Conservation (phyloP, 2,113 vertebrate genomes). For the Vanacampus margaritifer region DNA sequence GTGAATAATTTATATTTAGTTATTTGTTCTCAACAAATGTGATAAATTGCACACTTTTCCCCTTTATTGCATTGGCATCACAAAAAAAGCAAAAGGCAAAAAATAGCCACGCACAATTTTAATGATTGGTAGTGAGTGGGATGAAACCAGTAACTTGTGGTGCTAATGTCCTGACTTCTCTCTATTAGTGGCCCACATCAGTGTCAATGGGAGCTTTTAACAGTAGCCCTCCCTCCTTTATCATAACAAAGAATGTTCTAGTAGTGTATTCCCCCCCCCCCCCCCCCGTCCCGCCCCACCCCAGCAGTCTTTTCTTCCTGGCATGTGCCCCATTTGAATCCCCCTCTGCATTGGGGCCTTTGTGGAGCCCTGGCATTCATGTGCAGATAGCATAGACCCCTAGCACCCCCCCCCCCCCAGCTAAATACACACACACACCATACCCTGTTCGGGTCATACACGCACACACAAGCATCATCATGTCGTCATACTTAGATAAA, state of each 20-base stretch:
- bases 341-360: slow-evolving; percentile 28
- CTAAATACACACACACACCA: neutral
- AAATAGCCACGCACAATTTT: no score
- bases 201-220: slow-evolving; percentile 24
- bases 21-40: no score
- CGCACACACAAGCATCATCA: slow-evolving; percentile 14
- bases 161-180: no score
- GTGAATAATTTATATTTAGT: no score
- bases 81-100: no score
- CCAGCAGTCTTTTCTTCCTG: slow-evolving; percentile 19
- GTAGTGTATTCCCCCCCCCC: neutral
- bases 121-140: no score
- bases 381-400: slow-evolving; percentile 17
- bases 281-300: neutral
- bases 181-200: neutral
- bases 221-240: slow-evolving; percentile 4
- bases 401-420: no score
- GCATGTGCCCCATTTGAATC: slow-evolving; percentile 45
- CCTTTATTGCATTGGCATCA: no score
- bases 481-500: neutral
- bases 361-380: slow-evolving; percentile 49
- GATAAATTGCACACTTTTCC: no score
- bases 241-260: slow-evolving; percentile 40
- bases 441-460: slow-evolving; percentile 22
- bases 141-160: no score